phyloP scores from a whole-genome alignment of 1,140 invertebrate genomes.

The Eupristina koningsbergeri region DNA sequence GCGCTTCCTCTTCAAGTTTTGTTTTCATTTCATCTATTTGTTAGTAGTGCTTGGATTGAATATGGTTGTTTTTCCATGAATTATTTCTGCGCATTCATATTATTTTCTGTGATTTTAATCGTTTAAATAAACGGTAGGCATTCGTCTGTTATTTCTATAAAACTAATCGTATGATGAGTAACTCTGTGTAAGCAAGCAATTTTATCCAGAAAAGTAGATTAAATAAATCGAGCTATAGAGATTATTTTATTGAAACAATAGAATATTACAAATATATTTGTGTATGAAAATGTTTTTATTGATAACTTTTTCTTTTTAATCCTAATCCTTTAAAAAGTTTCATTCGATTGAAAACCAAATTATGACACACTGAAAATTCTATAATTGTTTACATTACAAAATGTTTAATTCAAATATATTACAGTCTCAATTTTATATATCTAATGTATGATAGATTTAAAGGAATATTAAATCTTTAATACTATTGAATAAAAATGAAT shows the following conservation, averaged over 20 bases:
- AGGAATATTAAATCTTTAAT: no score
- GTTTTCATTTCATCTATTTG: background rate
- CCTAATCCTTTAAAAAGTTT: background rate
- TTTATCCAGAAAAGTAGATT: constrained; percentile 67
- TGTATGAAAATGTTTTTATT: background rate
- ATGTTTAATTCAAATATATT: background rate
- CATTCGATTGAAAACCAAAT: no score
- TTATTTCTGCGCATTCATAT: background rate
- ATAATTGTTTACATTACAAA: background rate
- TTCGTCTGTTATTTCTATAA: constrained; percentile 5
- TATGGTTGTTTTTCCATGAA: background rate
- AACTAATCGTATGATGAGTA: background rate
- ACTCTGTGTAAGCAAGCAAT: constrained; percentile 53
- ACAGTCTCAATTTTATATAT: no score
- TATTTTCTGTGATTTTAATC: background rate
- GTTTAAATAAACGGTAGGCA: background rate
- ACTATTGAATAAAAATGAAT: no score
- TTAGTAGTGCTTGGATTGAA: background rate
- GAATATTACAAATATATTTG: constrained; percentile 39
- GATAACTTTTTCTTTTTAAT: background rate
- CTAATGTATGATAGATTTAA: no score
- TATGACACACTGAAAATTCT: no score
- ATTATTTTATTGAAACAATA: constrained; percentile 66
- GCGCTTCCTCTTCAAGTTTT: background rate
- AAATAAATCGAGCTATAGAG: constrained; percentile 67